Percentiles rank a stretch among this genome's conserved stretches.
phyloP scores from a whole-genome alignment of 2,888 invertebrate species.

The Ophion costatus region DNA sequence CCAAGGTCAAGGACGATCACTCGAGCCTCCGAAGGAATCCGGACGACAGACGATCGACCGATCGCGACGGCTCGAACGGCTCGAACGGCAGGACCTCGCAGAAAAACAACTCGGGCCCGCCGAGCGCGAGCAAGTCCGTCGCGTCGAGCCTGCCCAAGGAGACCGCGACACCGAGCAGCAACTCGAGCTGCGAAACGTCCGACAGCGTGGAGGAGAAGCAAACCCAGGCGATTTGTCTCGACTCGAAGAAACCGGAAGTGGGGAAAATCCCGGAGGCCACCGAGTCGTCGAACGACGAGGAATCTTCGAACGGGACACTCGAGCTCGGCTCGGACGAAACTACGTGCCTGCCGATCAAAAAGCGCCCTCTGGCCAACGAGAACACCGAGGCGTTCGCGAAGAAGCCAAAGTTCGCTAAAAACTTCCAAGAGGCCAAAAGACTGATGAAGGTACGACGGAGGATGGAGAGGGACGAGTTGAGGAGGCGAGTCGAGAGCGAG shows the following conservation, averaged over 20 bases:
- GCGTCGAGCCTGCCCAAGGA: slow-evolving; percentile 85
- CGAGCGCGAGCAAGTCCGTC: slow-evolving; percentile 79
- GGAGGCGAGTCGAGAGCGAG: slow-evolving; percentile 84
- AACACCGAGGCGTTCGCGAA: slow-evolving; percentile 84
- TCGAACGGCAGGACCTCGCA: slow-evolving; percentile 83
- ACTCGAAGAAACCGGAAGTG: background rate
- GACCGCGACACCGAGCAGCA: slow-evolving; percentile 84
- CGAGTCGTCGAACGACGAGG: slow-evolving; percentile 11
- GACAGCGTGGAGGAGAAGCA: slow-evolving; percentile 78
- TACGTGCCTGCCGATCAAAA: slow-evolving; percentile 77
- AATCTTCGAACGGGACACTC: slow-evolving; percentile 59
- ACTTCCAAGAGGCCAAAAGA: slow-evolving; percentile 87
- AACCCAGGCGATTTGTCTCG: slow-evolving; percentile 39
- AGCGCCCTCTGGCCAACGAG: slow-evolving; percentile 72
- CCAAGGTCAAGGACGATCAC: slow-evolving; percentile 89
- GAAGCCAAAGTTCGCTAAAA: slow-evolving; percentile 89
- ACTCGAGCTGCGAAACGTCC: slow-evolving; percentile 80
- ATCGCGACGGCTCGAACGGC: slow-evolving; percentile 92
- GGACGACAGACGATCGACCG: slow-evolving; percentile 89
- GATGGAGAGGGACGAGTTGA: slow-evolving; percentile 86
- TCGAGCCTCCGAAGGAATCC: slow-evolving; percentile 88
- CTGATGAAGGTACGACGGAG: slow-evolving; percentile 88
- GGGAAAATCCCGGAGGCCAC: slow-evolving; percentile 5
- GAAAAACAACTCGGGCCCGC: slow-evolving; percentile 83
- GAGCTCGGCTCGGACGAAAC: slow-evolving; percentile 70